A percentile compares a stretch with the other conserved stretches of the same genome.
Conservation (phyloP, 2,888 invertebrate species). For the Ceriagrion tenellum region DNA sequence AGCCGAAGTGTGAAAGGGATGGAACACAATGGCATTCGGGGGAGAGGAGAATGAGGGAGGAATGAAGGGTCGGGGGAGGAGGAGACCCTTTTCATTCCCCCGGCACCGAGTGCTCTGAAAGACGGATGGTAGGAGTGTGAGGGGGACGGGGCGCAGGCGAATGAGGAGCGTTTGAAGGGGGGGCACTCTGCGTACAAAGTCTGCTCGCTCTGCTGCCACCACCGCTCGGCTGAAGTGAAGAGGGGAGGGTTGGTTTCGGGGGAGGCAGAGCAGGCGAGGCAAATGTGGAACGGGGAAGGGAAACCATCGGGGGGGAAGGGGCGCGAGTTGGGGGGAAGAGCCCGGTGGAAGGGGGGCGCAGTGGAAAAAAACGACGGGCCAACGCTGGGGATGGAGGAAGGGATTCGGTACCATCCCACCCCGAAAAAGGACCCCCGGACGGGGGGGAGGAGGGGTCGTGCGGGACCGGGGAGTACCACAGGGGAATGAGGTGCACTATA, state of each 20-base stretch:
- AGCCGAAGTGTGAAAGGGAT: neutral
- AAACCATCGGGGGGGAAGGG: neutral
- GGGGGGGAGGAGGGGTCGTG: neutral
- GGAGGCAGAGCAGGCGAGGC: neutral
- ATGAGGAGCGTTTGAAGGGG: neutral
- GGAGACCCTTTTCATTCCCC: neutral
- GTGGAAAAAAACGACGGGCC: neutral
- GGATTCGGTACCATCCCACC: neutral
- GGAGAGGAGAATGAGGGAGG: neutral
- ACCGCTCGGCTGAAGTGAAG: neutral
- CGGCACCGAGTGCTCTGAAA: neutral
- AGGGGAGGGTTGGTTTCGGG: neutral
- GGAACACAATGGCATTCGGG: constrained; percentile 53
- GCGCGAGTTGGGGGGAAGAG: neutral
- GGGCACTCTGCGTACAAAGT: neutral
- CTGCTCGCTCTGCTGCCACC: constrained; percentile 41
- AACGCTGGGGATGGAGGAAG: neutral
- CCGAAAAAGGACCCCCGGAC: neutral
- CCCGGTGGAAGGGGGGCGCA: neutral
- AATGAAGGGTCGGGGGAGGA: neutral
- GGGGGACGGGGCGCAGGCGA: neutral
- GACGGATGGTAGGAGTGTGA: neutral
- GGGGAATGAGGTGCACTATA: neutral
- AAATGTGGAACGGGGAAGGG: neutral
- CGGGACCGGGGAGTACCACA: neutral